phyloP scores from a whole-genome alignment of 1,140 invertebrate species.

The Gonioctena quinquepunctata region DNA sequence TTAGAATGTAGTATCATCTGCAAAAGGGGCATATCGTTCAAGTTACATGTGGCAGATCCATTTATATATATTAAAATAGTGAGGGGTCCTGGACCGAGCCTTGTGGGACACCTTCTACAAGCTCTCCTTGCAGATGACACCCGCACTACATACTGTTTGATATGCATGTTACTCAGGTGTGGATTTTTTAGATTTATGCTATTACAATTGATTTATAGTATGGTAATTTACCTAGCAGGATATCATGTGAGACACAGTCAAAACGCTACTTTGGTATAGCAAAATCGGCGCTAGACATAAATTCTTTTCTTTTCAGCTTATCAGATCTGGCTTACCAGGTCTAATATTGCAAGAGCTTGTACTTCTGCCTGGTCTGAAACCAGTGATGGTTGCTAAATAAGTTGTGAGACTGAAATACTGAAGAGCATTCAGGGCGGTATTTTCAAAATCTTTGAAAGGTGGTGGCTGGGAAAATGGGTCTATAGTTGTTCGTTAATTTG shows the following conservation, averaged over 20 bases:
- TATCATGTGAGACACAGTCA: too few relatives aligned
- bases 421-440: background rate
- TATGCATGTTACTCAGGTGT: background rate
- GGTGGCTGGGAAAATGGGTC: background rate
- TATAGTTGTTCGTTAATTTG: background rate
- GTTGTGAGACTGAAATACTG: background rate
- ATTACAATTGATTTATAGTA: background rate
- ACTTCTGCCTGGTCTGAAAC: background rate
- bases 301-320: background rate
- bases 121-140: background rate
- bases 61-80: too few relatives aligned
- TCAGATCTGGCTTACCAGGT: background rate
- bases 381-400: background rate
- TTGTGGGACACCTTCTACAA: background rate
- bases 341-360: background rate
- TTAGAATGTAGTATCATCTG: too few relatives aligned
- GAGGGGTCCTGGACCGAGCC: too few relatives aligned
- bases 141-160: background rate
- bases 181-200: background rate
- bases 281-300: background rate
- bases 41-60: too few relatives aligned
- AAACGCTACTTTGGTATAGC: background rate
- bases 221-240: background rate
- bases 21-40: too few relatives aligned
- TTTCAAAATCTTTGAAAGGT: background rate